Conservation (phyloP, 2,113 vertebrate species). For the Suricata suricatta region DNA sequence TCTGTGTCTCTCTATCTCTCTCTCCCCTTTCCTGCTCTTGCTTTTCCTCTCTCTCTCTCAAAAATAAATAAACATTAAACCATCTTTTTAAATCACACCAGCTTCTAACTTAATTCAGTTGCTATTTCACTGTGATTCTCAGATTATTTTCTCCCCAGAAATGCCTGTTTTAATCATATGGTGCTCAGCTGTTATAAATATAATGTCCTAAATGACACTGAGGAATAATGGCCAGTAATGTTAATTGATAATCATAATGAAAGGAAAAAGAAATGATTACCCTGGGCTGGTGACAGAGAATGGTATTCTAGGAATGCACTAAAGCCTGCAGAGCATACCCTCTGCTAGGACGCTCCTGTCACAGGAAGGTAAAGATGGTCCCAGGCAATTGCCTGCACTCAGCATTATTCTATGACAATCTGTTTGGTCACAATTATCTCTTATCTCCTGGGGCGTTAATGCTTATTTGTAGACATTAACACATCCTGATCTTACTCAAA, state of each 20-base stretch:
- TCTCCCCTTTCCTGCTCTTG: background rate
- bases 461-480: background rate
- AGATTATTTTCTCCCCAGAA: background rate
- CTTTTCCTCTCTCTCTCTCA: background rate
- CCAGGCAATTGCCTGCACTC: background rate
- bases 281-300: background rate
- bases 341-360: background rate
- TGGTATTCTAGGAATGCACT: background rate
- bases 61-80: background rate
- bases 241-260: background rate
- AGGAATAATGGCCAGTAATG: background rate
- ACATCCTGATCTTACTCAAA: background rate
- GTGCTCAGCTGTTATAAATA: background rate
- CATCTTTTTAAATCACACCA: background rate
- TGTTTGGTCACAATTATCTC: background rate
- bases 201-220: background rate
- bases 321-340: background rate
- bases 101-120: constrained; percentile 13
- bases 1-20: background rate
- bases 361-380: background rate
- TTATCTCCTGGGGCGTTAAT: background rate
- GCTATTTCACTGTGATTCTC: constrained; percentile 2
- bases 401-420: background rate
- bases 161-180: background rate
- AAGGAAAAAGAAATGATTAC: background rate